Percentiles rank a stretch among this genome's conserved stretches.
phyloP scores from a whole-genome alignment of 2,113 vertebrate species.

The Sinocyclocheilus maitianheensis region DNA sequence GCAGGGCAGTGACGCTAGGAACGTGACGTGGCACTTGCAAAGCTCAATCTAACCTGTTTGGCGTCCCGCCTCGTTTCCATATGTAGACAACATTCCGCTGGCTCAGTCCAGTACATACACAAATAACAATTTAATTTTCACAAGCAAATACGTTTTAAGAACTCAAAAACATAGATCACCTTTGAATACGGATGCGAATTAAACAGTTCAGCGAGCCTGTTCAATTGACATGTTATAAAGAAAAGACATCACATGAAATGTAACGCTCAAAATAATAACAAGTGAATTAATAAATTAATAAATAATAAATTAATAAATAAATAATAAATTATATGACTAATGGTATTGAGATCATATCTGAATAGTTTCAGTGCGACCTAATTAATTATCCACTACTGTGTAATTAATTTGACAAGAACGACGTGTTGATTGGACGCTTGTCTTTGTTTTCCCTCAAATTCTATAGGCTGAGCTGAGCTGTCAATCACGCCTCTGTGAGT shows the following conservation, averaged over 20 bases:
- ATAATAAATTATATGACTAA: too few species aligned
- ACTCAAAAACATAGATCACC: background rate
- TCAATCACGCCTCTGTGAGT: constrained; percentile 15
- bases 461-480: constrained; percentile 28
- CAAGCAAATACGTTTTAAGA: background rate
- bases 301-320: too few species aligned
- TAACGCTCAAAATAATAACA: background rate
- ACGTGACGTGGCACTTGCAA: constrained; percentile 52
- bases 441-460: background rate
- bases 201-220: too few species aligned
- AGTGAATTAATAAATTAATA: too few species aligned
- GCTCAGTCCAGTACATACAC: background rate
- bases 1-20: constrained; percentile 13
- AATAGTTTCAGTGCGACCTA: background rate
- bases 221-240: background rate
- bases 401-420: background rate
- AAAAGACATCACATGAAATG: background rate
- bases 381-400: background rate
- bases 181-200: background rate
- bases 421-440: background rate
- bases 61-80: constrained; percentile 18
- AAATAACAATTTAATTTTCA: background rate
- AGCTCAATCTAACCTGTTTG: constrained; percentile 32
- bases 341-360: too few species aligned
- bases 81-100: background rate